phyloP scores from a whole-genome alignment of 2,113 vertebrate species.

The Podilymbus podiceps region DNA sequence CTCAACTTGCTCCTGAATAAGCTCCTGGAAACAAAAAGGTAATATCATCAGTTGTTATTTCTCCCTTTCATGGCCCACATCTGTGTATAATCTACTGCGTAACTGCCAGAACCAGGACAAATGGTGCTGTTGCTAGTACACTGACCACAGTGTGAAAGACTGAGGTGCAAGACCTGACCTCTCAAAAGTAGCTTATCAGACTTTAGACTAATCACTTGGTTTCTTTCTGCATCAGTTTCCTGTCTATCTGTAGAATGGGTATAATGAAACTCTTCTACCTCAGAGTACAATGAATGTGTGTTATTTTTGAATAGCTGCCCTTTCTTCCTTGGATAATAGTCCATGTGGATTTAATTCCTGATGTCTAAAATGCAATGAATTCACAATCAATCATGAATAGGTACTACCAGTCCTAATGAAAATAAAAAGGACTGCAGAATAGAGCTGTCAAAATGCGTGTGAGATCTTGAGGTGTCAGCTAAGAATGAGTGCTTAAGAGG shows the following conservation, averaged over 20 bases:
- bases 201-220: background rate
- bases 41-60: background rate
- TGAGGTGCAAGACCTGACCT: background rate
- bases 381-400: background rate
- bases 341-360: background rate
- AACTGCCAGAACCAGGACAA: background rate
- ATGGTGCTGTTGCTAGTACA: background rate
- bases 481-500: background rate
- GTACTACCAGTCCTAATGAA: background rate
- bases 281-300: background rate
- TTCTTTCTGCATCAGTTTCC: background rate
- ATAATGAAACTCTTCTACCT: background rate
- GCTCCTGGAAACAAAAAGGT: slow-evolving; percentile 80
- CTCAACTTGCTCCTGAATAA: slow-evolving; percentile 91
- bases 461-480: background rate
- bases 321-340: background rate
- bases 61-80: background rate
- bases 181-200: background rate
- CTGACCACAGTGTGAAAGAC: background rate
- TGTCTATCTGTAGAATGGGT: background rate
- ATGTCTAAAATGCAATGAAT: background rate
- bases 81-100: background rate
- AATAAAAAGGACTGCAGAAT: background rate
- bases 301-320: background rate
- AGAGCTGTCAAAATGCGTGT: background rate